Percentiles rank a stretch among this genome's conserved stretches.
Evolutionary conservation across 2,113 vertebrate genomes (phyloP).

Genomic region (Aix galericulata): DNA sequence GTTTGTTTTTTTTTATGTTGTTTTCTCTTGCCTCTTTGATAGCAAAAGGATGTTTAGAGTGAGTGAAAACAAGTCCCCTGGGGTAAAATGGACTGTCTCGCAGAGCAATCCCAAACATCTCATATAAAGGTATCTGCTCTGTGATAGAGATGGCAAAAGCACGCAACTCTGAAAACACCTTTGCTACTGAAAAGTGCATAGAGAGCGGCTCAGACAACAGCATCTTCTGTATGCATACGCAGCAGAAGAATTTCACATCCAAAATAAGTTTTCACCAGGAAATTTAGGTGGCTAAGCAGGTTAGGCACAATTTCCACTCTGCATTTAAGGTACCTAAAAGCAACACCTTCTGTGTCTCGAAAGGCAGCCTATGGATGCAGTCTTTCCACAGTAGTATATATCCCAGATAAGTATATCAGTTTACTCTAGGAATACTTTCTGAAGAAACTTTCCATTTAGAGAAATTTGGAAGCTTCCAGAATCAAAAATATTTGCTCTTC

Average conservation of each 20-base stretch:
- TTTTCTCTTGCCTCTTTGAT: not conserved
- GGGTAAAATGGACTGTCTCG: not conserved
- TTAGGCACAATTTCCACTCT: not conserved
- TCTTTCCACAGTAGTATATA: not conserved
- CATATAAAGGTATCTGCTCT: not conserved
- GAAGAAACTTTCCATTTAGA: not conserved
- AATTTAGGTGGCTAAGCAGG: not conserved
- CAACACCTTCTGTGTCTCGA: not conserved
- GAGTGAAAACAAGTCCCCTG: not conserved
- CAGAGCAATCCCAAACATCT: not conserved
- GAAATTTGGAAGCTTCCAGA: not conserved
- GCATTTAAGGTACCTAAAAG: not conserved
- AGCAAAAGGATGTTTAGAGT: not conserved
- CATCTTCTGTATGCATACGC: not conserved
- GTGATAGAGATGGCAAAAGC: not conserved
- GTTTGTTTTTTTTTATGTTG: not conserved
- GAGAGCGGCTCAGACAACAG: not conserved
- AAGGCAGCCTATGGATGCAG: not conserved
- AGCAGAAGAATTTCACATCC: not conserved
- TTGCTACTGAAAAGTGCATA: not conserved
- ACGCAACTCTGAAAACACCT: not conserved
- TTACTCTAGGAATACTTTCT: not conserved
- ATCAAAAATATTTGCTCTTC: not conserved
- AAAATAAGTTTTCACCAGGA: not conserved
- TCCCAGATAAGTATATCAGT: not conserved